A percentile compares a stretch with the other conserved stretches of the same genome.
These are phyloP conservation scores for Tenebrio molitor DNA, from an alignment of 1,140 invertebrate species.

Conservation along the genomic window DNA sequence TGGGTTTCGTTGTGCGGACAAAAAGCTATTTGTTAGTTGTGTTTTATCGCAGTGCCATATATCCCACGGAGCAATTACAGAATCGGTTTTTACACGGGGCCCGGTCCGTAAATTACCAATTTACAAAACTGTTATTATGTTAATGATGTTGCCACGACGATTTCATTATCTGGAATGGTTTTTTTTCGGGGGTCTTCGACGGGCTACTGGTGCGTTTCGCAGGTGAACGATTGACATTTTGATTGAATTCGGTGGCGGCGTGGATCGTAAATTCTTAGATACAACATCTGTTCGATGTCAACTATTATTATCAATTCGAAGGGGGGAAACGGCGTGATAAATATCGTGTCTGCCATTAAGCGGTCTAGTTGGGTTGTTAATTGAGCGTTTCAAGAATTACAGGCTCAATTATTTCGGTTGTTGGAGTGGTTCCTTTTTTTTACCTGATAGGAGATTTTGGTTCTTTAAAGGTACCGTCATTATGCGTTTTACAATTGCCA, in stretches of 20 bases:
- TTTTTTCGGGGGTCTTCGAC: no score
- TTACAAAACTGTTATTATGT: slow-evolving; percentile 33
- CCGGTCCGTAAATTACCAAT: slow-evolving; percentile 12
- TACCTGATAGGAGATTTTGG: not conserved
- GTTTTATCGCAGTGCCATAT: slow-evolving; percentile 10
- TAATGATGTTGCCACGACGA: slow-evolving; percentile 19
- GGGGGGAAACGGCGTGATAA: slow-evolving; percentile 5
- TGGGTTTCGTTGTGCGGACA: slow-evolving; percentile 12
- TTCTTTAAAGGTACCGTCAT: slow-evolving; percentile 17
- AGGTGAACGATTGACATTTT: slow-evolving; percentile 20
- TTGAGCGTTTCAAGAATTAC: slow-evolving; percentile 29
- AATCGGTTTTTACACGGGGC: not conserved
- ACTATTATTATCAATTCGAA: slow-evolving; percentile 14
- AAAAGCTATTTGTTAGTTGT: slow-evolving; percentile 4
- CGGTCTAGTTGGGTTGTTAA: slow-evolving; percentile 22
- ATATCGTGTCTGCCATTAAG: slow-evolving; percentile 11
- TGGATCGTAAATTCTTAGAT: slow-evolving; percentile 4
- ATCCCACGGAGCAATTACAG: slow-evolving; percentile 2
- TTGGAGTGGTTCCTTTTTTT: not conserved
- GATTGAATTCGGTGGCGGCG: slow-evolving; percentile 4
- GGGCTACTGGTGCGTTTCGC: not conserved
- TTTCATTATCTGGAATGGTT: not conserved
- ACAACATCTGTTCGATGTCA: slow-evolving; percentile 24
- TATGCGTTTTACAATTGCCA: slow-evolving; percentile 25
- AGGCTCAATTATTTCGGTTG: slow-evolving; percentile 11